Percentiles rank a stretch among this genome's conserved stretches.
Evolutionary conservation across 2,113 vertebrate genomes (phyloP).

Genomic region (Crotalus viridis): DNA sequence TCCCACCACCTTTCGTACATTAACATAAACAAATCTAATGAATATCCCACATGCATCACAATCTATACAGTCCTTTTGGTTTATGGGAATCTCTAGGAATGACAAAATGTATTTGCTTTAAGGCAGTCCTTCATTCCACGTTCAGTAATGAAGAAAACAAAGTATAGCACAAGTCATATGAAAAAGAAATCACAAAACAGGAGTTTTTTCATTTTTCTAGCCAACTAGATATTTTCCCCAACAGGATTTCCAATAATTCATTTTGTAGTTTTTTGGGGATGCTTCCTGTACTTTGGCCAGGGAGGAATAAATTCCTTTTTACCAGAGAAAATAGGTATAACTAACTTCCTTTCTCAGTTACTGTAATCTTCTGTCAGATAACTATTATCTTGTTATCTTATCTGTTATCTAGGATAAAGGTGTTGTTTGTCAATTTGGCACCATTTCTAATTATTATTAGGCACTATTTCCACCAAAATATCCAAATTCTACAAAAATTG

Average conservation of each 20-base stretch:
- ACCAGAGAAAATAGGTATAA: not conserved
- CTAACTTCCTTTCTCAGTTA: not conserved
- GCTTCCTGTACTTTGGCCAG: not conserved
- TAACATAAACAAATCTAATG: not conserved
- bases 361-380: not conserved
- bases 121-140: not conserved
- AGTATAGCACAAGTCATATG: not conserved
- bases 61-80: not conserved
- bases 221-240: not conserved
- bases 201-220: not conserved
- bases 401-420: not conserved
- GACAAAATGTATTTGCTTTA: not conserved
- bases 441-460: not conserved
- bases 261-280: not conserved
- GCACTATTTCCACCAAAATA: not conserved
- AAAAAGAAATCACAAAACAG: not conserved
- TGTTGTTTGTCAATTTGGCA: not conserved
- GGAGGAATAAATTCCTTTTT: not conserved
- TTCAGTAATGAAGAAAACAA: not conserved
- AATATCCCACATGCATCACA: not conserved
- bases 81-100: not conserved
- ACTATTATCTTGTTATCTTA: not conserved
- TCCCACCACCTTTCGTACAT: not conserved
- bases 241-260: not conserved
- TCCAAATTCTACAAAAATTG: not conserved